Conservation (phyloP, 2,797 vertebrate genomes). For the Yasuhikotakia modesta region DNA sequence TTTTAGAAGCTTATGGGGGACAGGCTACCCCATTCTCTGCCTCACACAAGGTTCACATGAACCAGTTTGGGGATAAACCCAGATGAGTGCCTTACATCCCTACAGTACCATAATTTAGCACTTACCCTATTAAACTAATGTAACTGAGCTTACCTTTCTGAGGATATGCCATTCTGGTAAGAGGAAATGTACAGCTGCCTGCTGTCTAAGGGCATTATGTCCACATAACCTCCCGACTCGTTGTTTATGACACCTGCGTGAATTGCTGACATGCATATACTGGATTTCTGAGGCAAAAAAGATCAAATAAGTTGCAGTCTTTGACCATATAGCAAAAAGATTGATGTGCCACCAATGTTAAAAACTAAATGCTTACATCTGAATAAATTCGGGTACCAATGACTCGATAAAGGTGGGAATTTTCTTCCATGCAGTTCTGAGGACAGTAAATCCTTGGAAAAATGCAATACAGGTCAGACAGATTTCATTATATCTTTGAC, state of each 20-base stretch:
- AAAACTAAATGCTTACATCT: conserved; percentile 82
- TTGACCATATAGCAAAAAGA: neutral
- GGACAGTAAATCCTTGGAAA: conserved; percentile 90
- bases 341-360: neutral
- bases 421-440: conserved; percentile 87
- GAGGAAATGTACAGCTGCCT: conserved; percentile 87
- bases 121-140: neutral
- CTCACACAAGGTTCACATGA: conserved; percentile 52
- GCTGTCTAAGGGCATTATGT: conserved; percentile 93
- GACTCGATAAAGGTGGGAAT: conserved; percentile 85
- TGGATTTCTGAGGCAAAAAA: conserved; percentile 82
- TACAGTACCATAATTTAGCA: neutral
- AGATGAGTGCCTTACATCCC: conserved; percentile 22
- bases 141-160: conserved; percentile 86
- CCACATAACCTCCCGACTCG: conserved; percentile 86
- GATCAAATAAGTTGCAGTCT: neutral
- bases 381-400: conserved; percentile 90
- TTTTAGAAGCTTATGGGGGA: conserved; percentile 71
- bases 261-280: conserved; percentile 89
- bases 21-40: conserved; percentile 67
- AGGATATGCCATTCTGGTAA: conserved; percentile 90
- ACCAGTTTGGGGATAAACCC: conserved; percentile 34
- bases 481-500: neutral
- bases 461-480: conserved; percentile 26
- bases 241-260: conserved; percentile 89